Percentiles rank a stretch among this genome's conserved stretches.
Evolutionary conservation across 2,888 invertebrate genomes (phyloP).

Genomic region (Metacarcinus magister): DNA sequence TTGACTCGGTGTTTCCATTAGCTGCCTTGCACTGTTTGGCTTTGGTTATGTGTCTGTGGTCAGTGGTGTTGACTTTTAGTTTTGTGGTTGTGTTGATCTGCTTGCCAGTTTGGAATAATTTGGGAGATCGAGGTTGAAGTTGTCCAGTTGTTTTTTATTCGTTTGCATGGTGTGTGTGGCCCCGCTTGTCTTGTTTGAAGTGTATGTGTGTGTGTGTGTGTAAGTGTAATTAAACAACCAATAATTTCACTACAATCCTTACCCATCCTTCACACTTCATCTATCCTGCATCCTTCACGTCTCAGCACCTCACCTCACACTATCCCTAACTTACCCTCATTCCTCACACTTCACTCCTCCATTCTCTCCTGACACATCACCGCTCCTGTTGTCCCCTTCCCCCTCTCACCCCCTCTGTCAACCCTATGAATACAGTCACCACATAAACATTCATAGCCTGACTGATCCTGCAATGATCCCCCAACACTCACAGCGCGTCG

Average conservation of each 20-base stretch:
- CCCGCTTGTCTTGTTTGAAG: not conserved
- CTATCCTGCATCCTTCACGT: too few species aligned
- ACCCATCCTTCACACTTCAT: too few species aligned
- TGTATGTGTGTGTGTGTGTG: not conserved
- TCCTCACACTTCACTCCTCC: too few species aligned
- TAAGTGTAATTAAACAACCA: too few species aligned
- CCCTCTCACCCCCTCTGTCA: not conserved
- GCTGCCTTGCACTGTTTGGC: not conserved
- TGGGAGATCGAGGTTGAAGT: not conserved
- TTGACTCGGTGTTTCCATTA: not conserved
- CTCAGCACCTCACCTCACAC: too few species aligned
- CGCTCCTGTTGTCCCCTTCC: not conserved
- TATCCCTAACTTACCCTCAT: too few species aligned
- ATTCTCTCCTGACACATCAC: too few species aligned
- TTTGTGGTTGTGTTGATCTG: not conserved
- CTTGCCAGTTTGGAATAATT: not conserved
- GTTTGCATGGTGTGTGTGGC: not conserved
- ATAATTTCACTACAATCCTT: too few species aligned
- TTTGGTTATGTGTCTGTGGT: not conserved
- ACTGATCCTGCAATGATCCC: too few species aligned
- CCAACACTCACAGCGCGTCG: too few species aligned
- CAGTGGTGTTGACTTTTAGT: not conserved
- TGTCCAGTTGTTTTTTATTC: not conserved
- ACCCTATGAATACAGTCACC: too few species aligned
- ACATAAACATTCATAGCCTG: too few species aligned